These are phyloP conservation scores for Chorisops tibialis DNA, from an alignment of 2,888 invertebrate species.

Conservation along the genomic window DNA sequence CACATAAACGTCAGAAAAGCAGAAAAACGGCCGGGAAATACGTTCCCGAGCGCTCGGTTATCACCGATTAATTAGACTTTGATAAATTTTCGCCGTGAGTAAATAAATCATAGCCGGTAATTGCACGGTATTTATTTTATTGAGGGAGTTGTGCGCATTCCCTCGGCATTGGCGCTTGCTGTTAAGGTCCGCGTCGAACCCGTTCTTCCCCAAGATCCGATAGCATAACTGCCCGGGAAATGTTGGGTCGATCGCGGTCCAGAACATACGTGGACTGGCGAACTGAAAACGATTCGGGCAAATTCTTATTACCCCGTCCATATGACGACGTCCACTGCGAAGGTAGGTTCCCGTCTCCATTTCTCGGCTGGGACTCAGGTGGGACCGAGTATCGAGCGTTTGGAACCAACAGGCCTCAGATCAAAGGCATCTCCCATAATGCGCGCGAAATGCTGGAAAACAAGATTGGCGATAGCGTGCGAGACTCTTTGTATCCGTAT, in stretches of 20 bases:
- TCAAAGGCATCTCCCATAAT: too few species aligned
- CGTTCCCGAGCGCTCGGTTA: conserved; percentile 44
- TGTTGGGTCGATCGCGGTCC: background rate
- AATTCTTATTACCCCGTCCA: too few species aligned
- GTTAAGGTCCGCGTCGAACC: background rate
- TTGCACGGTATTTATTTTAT: conserved; percentile 43
- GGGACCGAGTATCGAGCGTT: too few species aligned
- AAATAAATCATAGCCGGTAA: conserved; percentile 48
- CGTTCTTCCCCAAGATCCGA: conserved; percentile 8
- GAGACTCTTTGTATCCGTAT: conserved; percentile 14
- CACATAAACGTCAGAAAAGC: conserved; percentile 23
- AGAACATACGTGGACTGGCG: background rate
- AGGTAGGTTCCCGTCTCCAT: too few species aligned
- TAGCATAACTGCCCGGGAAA: conserved; percentile 12
- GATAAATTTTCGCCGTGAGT: conserved; percentile 54
- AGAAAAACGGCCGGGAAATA: conserved; percentile 25
- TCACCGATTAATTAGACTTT: conserved; percentile 55
- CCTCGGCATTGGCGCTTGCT: conserved; percentile 7
- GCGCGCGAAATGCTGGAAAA: background rate
- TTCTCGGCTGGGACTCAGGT: too few species aligned
- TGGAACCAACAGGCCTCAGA: too few species aligned
- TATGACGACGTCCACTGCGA: too few species aligned
- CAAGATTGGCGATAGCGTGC: conserved; percentile 17
- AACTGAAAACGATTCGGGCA: too few species aligned
- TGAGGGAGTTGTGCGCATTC: conserved; percentile 44